phyloP scores from a whole-genome alignment of 2,888 invertebrate genomes.

The Macaria liturata region DNA sequence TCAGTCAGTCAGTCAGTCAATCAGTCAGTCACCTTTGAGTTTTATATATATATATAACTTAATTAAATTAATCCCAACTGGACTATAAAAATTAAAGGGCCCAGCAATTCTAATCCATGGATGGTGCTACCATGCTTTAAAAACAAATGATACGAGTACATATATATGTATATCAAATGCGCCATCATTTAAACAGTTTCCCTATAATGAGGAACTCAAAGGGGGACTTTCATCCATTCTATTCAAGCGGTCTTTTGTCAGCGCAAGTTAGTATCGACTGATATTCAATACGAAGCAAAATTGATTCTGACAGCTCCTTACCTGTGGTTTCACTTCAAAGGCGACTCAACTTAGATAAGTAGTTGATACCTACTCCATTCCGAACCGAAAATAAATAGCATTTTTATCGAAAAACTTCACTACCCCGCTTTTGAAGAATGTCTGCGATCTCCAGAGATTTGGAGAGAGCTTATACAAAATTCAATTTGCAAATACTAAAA shows the following conservation, averaged over 20 bases:
- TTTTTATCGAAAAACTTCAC: slow-evolving; percentile 3
- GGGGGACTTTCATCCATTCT: no score
- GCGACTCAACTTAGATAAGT: slow-evolving; percentile 17
- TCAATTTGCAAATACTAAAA: slow-evolving; percentile 10
- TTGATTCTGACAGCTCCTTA: slow-evolving; percentile 28
- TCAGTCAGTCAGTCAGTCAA: no score
- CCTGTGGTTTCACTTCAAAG: slow-evolving; percentile 16
- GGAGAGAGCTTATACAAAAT: slow-evolving; percentile 4
- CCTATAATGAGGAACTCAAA: no score
- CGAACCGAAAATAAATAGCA: slow-evolving; percentile 6
- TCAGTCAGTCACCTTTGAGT: no score
- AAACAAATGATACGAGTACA: no score
- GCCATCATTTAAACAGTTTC: no score
- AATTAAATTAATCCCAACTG: no score
- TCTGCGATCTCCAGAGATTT: slow-evolving; percentile 10
- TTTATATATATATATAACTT: no score
- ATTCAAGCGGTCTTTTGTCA: slow-evolving; percentile 21
- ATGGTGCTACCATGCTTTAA: no score
- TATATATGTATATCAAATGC: no score
- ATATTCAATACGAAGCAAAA: slow-evolving; percentile 27
- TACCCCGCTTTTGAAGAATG: slow-evolving; percentile 1
- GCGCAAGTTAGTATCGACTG: slow-evolving; percentile 22
- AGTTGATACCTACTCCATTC: slow-evolving; percentile 10
- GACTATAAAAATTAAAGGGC: no score
- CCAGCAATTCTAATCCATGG: no score